A percentile compares a stretch with the other conserved stretches of the same genome.
Conservation (phyloP, 2,113 vertebrate genomes). For the Spizaetus ornatus region DNA sequence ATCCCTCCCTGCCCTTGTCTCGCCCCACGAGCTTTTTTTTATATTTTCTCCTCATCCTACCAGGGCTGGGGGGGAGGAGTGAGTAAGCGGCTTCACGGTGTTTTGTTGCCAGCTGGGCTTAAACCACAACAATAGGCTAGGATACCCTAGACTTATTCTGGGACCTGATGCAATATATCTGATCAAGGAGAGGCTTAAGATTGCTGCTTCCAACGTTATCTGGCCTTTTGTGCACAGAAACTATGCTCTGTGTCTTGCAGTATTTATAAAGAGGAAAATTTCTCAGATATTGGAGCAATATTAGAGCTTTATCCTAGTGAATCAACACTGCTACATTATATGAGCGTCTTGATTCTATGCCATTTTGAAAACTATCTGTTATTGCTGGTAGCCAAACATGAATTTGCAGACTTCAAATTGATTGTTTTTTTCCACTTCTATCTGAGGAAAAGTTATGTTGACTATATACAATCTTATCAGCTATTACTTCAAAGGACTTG, state of each 20-base stretch:
- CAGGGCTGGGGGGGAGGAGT: too few species aligned
- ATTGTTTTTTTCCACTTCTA: background rate
- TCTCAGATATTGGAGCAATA: background rate
- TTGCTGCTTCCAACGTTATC: background rate
- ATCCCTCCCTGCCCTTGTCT: too few species aligned
- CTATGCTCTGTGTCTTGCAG: background rate
- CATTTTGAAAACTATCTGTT: background rate
- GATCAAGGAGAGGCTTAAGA: background rate
- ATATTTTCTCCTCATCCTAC: too few species aligned
- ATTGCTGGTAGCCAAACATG: background rate
- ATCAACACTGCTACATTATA: background rate
- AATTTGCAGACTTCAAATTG: background rate
- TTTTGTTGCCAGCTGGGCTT: too few species aligned
- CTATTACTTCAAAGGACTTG: background rate
- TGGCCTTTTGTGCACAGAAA: background rate
- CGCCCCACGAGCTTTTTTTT: too few species aligned
- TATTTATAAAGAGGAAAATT: background rate
- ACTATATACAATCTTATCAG: background rate
- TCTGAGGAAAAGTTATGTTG: background rate
- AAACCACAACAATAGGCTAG: too few species aligned
- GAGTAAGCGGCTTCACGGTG: too few species aligned
- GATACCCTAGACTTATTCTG: background rate
- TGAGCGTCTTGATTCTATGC: background rate
- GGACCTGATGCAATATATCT: background rate
- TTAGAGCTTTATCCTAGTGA: background rate